A percentile compares a stretch with the other conserved stretches of the same genome.
phyloP scores from a whole-genome alignment of 2,797 vertebrate genomes.

The Molossus molossus region DNA sequence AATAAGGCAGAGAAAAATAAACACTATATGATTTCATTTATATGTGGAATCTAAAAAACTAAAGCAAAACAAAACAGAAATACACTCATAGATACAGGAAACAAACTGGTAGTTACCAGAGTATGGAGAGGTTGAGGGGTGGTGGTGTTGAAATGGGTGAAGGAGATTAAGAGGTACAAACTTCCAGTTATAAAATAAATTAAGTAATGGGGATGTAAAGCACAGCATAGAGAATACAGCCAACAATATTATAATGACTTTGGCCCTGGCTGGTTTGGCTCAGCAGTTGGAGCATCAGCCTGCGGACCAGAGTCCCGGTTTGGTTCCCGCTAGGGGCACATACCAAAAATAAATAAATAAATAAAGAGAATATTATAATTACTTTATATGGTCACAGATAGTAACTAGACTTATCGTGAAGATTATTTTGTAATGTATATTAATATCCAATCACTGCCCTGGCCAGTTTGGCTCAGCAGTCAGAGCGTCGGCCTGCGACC shows the following conservation, averaged over 20 bases:
- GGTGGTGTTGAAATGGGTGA: neutral
- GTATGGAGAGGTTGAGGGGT: neutral
- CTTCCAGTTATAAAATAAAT: neutral
- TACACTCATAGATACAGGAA: neutral
- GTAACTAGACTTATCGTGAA: neutral
- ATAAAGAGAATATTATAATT: neutral
- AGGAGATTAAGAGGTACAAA: neutral
- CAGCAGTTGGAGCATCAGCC: too few species aligned
- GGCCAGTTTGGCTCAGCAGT: too few species aligned
- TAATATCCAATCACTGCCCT: neutral
- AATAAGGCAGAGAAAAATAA: neutral
- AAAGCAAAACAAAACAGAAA: conserved; percentile 4
- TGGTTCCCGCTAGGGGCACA: too few species aligned
- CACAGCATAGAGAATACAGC: neutral
- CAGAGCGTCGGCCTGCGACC: too few species aligned
- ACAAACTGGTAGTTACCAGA: neutral
- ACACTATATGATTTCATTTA: neutral
- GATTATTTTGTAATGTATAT: neutral
- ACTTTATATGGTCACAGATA: neutral
- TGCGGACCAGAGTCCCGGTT: too few species aligned
- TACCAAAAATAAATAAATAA: too few species aligned
- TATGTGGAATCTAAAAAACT: neutral
- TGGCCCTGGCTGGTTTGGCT: neutral
- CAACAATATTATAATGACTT: neutral
- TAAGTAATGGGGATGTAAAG: neutral